Percentiles rank a stretch among this genome's conserved stretches.
Conservation (phyloP, 1,140 invertebrate genomes). For the Drosophila nigrodunni region DNA sequence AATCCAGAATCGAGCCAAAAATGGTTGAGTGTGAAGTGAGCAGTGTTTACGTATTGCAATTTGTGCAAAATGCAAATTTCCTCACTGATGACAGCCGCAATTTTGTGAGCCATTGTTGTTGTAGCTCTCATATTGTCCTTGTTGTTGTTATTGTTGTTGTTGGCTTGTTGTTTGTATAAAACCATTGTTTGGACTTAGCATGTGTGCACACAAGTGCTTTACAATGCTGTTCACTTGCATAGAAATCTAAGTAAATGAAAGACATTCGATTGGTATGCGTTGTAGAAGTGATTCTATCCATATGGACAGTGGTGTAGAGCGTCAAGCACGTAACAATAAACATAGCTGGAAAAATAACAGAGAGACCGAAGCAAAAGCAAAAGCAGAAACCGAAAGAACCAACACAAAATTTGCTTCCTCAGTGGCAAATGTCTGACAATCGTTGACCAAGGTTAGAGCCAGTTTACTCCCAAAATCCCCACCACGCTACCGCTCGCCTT, state of each 20-base stretch:
- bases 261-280: not conserved
- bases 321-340: constrained; percentile 54
- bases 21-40: constrained; percentile 25
- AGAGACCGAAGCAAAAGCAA: constrained; percentile 20
- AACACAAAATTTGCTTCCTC: constrained; percentile 50
- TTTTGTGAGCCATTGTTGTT: constrained; percentile 74
- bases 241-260: not conserved
- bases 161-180: constrained; percentile 62
- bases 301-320: constrained; percentile 9
- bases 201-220: constrained; percentile 36
- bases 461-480: not conserved
- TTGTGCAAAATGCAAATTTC: constrained; percentile 82
- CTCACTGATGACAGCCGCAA: constrained; percentile 81
- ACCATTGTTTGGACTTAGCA: constrained; percentile 64
- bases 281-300: not conserved
- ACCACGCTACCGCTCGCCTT: not conserved
- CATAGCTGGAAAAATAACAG: constrained; percentile 15
- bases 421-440: constrained; percentile 68
- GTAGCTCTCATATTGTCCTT: constrained; percentile 29
- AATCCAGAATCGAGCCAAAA: too few relatives aligned
- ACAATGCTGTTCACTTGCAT: constrained; percentile 16
- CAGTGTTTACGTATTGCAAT: constrained; percentile 75
- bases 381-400: constrained; percentile 45
- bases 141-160: constrained; percentile 42
- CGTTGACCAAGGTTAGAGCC: constrained; percentile 63